Evolutionary conservation across 2,113 vertebrate genomes (phyloP).

Genomic region (Entelurus aequoreus): DNA sequence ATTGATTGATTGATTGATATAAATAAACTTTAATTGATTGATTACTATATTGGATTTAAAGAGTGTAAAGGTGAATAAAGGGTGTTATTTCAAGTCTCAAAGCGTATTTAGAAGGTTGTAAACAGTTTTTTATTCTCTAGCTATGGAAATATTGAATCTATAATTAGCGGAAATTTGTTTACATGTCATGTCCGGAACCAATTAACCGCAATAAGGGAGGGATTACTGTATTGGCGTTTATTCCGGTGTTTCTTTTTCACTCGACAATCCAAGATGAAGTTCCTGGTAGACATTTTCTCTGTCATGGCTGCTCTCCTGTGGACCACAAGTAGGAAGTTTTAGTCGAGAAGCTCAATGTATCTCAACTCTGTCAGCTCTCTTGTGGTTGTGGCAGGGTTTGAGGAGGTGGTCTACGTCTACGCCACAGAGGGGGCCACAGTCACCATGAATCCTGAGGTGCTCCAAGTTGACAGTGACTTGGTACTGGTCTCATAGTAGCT

Average conservation of each 20-base stretch:
- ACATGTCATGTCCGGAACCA: no score
- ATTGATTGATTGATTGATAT: no score
- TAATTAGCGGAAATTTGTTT: no score
- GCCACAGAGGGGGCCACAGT: not conserved
- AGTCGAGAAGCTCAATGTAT: not conserved
- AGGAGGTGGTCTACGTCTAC: not conserved
- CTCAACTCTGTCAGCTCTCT: not conserved
- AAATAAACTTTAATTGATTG: no score
- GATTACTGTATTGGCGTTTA: not conserved
- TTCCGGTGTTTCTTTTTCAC: not conserved
- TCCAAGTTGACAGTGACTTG: not conserved
- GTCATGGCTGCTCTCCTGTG: not conserved
- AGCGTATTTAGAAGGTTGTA: no score
- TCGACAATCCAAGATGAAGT: not conserved
- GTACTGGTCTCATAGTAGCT: not conserved
- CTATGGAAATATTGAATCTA: no score
- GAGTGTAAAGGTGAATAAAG: no score
- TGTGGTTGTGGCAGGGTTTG: not conserved
- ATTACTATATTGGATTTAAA: no score
- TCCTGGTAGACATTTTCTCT: not conserved
- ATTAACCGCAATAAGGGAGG: not conserved
- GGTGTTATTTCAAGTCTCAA: no score
- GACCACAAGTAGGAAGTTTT: not conserved
- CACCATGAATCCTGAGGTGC: not conserved
- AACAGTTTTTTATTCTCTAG: no score